Conservation (phyloP, 2,797 vertebrate genomes). For the Thunnus albacares region DNA sequence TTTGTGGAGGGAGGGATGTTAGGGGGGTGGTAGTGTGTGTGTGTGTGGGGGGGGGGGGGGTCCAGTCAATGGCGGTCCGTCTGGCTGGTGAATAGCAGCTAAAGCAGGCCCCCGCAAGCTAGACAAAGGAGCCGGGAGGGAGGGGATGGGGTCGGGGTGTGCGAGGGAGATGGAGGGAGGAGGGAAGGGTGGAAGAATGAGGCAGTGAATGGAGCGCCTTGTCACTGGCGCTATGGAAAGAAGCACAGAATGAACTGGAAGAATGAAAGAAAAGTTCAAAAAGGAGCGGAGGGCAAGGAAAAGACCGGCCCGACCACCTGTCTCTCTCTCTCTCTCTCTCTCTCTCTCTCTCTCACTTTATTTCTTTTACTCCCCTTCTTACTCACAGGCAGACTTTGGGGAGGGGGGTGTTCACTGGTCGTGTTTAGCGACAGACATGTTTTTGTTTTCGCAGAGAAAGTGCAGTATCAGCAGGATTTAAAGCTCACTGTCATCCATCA, state of each 20-base stretch:
- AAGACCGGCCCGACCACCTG: slow-evolving; percentile 85
- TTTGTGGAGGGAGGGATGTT: slow-evolving; percentile 71
- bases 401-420: slow-evolving; percentile 37
- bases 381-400: slow-evolving; percentile 60
- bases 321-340: slow-evolving; percentile 83
- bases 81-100: slow-evolving; percentile 88
- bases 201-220: slow-evolving; percentile 86
- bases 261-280: slow-evolving; percentile 88
- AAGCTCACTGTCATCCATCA: slow-evolving; percentile 64
- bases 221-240: slow-evolving; percentile 83
- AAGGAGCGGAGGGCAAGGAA: slow-evolving; percentile 84
- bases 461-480: slow-evolving; percentile 79
- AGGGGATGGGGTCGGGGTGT: slow-evolving; percentile 72
- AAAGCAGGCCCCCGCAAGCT: slow-evolving; percentile 80
- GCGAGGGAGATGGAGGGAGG: slow-evolving; percentile 70
- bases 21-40: slow-evolving; percentile 10
- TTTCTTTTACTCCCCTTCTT: slow-evolving; percentile 77
- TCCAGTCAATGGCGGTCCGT: slow-evolving; percentile 88
- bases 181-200: slow-evolving; percentile 80
- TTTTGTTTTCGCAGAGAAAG: slow-evolving; percentile 74
- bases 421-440: slow-evolving; percentile 75
- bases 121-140: slow-evolving; percentile 82
- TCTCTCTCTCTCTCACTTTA: slow-evolving; percentile 73
- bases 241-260: slow-evolving; percentile 86
- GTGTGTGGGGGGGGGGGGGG: slow-evolving; percentile 51